A percentile compares a stretch with the other conserved stretches of the same genome.
Evolutionary conservation across 2,113 vertebrate species (phyloP).

Genomic region (Alligator sinensis): DNA sequence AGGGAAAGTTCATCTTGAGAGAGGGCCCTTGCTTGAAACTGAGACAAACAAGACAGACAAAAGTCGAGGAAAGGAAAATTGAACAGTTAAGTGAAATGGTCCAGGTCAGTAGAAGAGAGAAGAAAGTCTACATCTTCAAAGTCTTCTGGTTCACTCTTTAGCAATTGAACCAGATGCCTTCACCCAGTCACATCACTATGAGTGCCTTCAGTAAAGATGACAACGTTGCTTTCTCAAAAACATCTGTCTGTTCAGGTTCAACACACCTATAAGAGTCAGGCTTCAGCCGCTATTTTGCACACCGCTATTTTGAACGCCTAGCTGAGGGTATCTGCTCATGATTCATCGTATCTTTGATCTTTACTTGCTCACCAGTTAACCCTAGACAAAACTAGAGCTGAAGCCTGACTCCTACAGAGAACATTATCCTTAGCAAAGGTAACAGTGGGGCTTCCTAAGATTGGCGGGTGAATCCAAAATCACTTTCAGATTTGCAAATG

Average conservation of each 20-base stretch:
- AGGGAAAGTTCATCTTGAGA: neutral
- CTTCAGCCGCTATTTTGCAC: too few species aligned
- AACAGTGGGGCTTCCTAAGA: fast-evolving
- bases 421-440: neutral
- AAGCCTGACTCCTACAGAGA: neutral
- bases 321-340: neutral
- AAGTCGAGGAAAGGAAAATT: neutral
- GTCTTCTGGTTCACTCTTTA: neutral
- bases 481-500: slow-evolving; percentile 20
- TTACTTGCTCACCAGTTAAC: neutral
- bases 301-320: neutral
- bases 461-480: slow-evolving; percentile 25
- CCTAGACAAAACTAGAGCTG: neutral
- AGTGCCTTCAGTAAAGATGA: neutral
- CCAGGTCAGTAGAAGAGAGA: neutral
- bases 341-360: slow-evolving; percentile 2
- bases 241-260: slow-evolving; percentile 22
- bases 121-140: neutral
- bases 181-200: neutral
- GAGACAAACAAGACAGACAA: neutral
- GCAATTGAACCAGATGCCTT: neutral
- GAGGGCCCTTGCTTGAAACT: neutral
- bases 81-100: neutral
- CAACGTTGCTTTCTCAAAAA: neutral
- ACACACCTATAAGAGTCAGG: neutral